A percentile compares a stretch with the other conserved stretches of the same genome.
Conservation (phyloP, 2,888 invertebrate species). For the Leptopilina syphax region DNA sequence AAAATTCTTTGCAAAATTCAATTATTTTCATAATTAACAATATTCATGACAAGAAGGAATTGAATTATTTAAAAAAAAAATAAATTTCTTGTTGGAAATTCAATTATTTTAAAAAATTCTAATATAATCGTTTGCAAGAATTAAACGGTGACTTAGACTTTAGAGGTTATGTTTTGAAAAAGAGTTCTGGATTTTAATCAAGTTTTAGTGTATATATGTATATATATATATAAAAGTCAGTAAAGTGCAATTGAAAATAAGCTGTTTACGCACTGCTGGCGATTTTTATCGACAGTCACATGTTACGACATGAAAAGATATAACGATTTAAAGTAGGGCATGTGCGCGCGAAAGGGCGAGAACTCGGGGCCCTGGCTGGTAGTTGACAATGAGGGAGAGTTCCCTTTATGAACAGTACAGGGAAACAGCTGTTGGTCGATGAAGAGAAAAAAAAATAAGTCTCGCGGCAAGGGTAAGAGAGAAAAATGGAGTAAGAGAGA, state of each 20-base stretch:
- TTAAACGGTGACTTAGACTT: no score
- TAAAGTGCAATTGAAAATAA: slow-evolving; percentile 25
- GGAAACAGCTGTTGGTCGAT: slow-evolving; percentile 75
- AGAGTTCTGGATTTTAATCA: no score
- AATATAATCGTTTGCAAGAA: no score
- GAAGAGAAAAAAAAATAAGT: slow-evolving; percentile 55
- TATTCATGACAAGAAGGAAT: no score
- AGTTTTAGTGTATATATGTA: no score
- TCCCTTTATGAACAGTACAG: slow-evolving; percentile 64
- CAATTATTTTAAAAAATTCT: no score
- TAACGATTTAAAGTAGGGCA: slow-evolving; percentile 69
- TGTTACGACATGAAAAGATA: slow-evolving; percentile 59
- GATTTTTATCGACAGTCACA: slow-evolving; percentile 48
- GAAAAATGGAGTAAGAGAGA: slow-evolving; percentile 52
- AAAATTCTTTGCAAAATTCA: no score
- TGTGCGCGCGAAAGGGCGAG: slow-evolving; percentile 59
- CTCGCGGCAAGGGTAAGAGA: slow-evolving; percentile 47
- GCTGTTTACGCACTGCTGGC: slow-evolving; percentile 22
- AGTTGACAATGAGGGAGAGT: slow-evolving; percentile 71
- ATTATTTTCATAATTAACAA: no score
- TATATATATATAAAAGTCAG: no score
- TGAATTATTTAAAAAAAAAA: no score
- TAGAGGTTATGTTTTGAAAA: no score
- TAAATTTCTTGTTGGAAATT: no score
- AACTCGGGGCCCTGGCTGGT: slow-evolving; percentile 55